Base-by-base conservation (phyloP, 2,797 vertebrate genomes). In the Apogon hyalosoma region DNA sequence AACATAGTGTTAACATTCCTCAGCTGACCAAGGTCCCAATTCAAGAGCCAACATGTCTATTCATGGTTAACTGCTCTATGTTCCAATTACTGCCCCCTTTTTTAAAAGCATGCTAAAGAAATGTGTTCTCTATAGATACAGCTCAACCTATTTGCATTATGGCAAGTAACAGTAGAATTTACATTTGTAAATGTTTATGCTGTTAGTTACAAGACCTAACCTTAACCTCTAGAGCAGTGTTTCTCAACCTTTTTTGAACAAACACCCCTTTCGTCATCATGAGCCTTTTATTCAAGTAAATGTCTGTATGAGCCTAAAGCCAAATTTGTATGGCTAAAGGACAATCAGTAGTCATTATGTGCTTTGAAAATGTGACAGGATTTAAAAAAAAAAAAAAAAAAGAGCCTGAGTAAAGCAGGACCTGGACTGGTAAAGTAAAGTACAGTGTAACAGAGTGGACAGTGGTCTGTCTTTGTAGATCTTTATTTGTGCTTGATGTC, bases 1-100 rank as follows among this genome's bases (percentile, higher is more conserved):
- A 89, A 82, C 86, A 19, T 85, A 78, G 88, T 87, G 88, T 92
- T 88, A 93, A 90, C 90, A 93, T 93, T 93, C 92, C 87, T 92
- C 66, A 61, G 79, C 82, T 91, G 91, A 91, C 90, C 92, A 90
- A 57, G 74, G 80, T 77, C 83, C 67, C 63, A 55, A 47, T 79
- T 84, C 91, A 88, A 89, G 92, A 88, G 77, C 83, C 86, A 75
- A 86, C 91, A 90, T 82, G 92, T 88, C 89, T 87, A 69, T 71
- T 82, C 77, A 63, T 42, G 74, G 86, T 79, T 56, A 77, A 84
- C 49, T 3, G 72, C 77, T 73, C 69, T 73, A 70, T 74, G 76
- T 83, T 79, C 73, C 61, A 79, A 78, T 88, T 72, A 74, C 76
- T 73, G 19, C 42, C 64, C 24, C 24, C 6, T 39, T 77, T 62